phyloP scores from a whole-genome alignment of 1,140 invertebrate species.

The Euglossa dilemma region DNA sequence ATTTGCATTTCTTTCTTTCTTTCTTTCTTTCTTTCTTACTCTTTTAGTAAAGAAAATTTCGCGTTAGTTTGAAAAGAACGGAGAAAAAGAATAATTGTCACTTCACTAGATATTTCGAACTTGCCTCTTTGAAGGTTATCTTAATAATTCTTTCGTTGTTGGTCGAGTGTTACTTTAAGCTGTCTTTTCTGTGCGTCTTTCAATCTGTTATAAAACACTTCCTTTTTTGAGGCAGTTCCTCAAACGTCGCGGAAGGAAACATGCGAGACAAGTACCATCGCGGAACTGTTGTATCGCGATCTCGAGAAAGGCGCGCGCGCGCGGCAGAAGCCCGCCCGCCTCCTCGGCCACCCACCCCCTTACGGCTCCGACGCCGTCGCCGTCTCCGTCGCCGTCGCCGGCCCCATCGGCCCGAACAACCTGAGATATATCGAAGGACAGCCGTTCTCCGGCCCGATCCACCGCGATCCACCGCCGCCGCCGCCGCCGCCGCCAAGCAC shows the following conservation, averaged over 20 bases:
- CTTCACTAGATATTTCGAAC: not conserved
- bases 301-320: conserved; percentile 55
- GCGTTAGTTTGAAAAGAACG: not conserved
- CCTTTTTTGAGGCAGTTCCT: conserved; percentile 16
- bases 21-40: no score
- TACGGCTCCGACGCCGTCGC: conserved; percentile 33
- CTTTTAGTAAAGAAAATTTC: not conserved
- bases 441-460: conserved; percentile 41
- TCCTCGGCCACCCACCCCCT: conserved; percentile 51
- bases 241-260: conserved; percentile 53
- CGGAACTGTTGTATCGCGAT: conserved; percentile 56
- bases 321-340: conserved; percentile 48
- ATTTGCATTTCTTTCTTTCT: not conserved
- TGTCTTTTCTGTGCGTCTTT: not conserved
- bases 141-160: not conserved
- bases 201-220: conserved; percentile 4
- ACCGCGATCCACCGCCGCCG: conserved; percentile 15
- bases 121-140: not conserved
- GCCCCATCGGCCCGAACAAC: conserved; percentile 10
- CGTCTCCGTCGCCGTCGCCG: conserved; percentile 8
- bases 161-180: not conserved
- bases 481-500: no score
- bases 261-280: conserved; percentile 50
- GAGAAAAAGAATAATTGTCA: not conserved
- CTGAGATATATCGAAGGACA: conserved; percentile 43